A percentile compares a stretch with the other conserved stretches of the same genome.
phyloP scores from a whole-genome alignment of 2,888 invertebrate genomes.

The Ligdia adustata region DNA sequence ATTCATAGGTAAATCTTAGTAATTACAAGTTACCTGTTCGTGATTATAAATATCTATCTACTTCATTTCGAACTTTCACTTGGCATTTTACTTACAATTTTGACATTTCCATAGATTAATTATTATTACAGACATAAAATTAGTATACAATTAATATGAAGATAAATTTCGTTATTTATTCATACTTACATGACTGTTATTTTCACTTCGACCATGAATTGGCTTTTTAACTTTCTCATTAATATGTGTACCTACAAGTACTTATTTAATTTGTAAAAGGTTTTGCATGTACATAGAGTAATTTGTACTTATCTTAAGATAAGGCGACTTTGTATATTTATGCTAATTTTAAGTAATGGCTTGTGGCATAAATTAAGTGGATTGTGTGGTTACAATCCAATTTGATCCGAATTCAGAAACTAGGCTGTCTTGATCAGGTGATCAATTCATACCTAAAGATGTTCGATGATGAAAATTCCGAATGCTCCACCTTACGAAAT shows the following conservation, averaged over 20 bases:
- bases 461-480: no score
- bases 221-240: conserved; percentile 4
- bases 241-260: background rate
- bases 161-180: background rate
- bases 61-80: no score
- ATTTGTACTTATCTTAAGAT: conserved; percentile 28
- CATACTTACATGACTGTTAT: background rate
- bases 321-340: conserved; percentile 24
- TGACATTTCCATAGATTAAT: no score
- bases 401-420: no score
- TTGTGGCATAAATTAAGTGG: conserved; percentile 7
- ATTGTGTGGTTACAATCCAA: no score
- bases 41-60: no score
- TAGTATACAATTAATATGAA: background rate
- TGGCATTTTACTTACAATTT: no score
- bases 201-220: conserved; percentile 2
- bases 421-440: no score
- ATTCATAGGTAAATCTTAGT: no score
- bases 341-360: conserved; percentile 26
- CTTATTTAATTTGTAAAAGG: conserved; percentile 22
- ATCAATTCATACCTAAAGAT: no score
- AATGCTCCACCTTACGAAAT: no score
- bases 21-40: no score
- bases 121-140: conserved; percentile 3
- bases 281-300: conserved; percentile 32